Conservation (phyloP, 2,113 vertebrate genomes). For the Rhadina sibilatrix region DNA sequence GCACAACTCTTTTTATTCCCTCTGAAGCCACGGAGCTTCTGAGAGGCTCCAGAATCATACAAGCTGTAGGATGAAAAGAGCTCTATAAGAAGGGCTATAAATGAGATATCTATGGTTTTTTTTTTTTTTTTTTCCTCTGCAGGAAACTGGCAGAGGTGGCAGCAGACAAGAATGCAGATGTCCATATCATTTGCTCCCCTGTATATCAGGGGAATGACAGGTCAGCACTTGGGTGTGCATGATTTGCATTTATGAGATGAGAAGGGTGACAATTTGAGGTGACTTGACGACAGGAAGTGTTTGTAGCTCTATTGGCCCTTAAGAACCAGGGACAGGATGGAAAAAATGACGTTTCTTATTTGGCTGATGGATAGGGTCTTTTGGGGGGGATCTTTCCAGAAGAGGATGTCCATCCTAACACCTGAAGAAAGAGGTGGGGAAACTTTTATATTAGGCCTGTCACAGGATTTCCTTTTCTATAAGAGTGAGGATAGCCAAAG, state of each 20-base stretch:
- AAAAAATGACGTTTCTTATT: background rate
- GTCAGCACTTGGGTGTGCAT: background rate
- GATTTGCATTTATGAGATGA: conserved; percentile 50
- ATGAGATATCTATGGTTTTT: background rate
- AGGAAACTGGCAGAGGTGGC: background rate
- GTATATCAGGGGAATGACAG: conserved; percentile 43
- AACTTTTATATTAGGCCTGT: background rate
- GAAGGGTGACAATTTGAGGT: conserved; percentile 31
- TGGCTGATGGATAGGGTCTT: background rate
- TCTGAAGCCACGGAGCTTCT: conserved; percentile 10
- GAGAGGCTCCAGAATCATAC: background rate
- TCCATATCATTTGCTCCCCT: conserved; percentile 28
- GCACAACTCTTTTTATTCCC: background rate
- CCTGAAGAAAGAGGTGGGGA: background rate
- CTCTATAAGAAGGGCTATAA: background rate
- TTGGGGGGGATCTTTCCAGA: background rate
- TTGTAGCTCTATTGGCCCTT: background rate
- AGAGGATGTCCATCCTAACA: background rate
- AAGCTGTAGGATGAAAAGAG: background rate
- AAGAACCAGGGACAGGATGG: background rate
- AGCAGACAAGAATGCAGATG: conserved; percentile 49
- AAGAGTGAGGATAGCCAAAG: background rate
- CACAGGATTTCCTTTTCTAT: background rate
- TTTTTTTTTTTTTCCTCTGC: background rate
- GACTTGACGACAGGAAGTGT: background rate